phyloP scores from a whole-genome alignment of 2,888 invertebrate species.

The Caenorhabditis sinica region DNA sequence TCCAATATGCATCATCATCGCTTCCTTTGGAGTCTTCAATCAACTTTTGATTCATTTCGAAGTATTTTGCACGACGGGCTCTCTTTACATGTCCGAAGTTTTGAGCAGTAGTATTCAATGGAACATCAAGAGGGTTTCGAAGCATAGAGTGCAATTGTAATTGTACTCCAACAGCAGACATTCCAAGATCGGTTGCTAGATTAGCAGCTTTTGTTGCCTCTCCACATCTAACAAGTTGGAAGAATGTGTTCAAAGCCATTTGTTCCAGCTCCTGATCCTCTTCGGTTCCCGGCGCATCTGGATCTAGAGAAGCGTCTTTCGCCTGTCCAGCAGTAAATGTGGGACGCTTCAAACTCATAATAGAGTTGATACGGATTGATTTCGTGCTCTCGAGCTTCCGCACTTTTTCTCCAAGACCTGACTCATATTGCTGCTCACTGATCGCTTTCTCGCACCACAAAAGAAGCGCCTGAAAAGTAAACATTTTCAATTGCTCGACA shows the following conservation, averaged over 20 bases:
- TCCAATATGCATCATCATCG: conserved; percentile 40
- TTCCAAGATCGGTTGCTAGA: conserved; percentile 55
- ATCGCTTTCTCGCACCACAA: conserved; percentile 64
- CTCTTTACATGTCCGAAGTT: conserved; percentile 55
- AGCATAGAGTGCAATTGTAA: conserved; percentile 53
- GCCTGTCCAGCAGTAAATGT: conserved; percentile 29
- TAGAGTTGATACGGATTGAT: conserved; percentile 37
- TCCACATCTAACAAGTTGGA: conserved; percentile 55
- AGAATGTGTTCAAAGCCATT: conserved; percentile 32
- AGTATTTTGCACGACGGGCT: conserved; percentile 59
- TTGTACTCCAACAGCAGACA: conserved; percentile 53
- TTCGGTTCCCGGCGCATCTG: conserved; percentile 49
- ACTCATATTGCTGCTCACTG: conserved; percentile 61
- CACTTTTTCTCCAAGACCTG: conserved; percentile 50
- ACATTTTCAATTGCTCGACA: background rate
- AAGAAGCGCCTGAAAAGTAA: conserved; percentile 49
- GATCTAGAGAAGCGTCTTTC: conserved; percentile 59
- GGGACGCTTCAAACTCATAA: conserved; percentile 54
- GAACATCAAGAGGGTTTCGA: conserved; percentile 54
- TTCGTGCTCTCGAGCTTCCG: conserved; percentile 36
- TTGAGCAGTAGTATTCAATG: conserved; percentile 22
- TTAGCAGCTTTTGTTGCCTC: conserved; percentile 57
- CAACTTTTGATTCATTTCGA: conserved; percentile 40
- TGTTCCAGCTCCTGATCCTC: conserved; percentile 56
- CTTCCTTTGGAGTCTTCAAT: conserved; percentile 44